phyloP scores from a whole-genome alignment of 2,113 vertebrate genomes.

The Romanogobio albipinnatus region DNA sequence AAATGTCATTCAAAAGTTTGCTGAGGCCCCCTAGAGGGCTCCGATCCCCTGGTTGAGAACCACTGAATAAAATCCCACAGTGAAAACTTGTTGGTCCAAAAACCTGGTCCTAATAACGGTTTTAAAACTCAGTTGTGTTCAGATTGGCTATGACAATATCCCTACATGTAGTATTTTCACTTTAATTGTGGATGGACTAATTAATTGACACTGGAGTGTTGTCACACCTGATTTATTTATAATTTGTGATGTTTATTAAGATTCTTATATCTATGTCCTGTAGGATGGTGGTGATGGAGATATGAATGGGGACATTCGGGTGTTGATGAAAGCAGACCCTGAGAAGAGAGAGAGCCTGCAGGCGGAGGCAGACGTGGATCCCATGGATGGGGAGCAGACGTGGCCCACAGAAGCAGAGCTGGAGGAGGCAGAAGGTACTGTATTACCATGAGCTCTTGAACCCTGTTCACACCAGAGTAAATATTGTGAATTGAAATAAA shows the following conservation, averaged over 20 bases:
- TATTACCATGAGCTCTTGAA: not conserved
- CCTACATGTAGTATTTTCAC: not conserved
- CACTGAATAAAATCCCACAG: not conserved
- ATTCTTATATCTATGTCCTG: not conserved
- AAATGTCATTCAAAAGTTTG: not conserved
- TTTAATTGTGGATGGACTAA: not conserved
- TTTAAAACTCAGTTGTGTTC: not conserved
- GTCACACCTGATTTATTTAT: not conserved
- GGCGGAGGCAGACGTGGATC: constrained; percentile 88
- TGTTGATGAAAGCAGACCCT: constrained; percentile 88
- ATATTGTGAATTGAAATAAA: not conserved
- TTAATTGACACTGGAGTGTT: too few species aligned
- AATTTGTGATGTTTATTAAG: not conserved
- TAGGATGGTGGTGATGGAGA: constrained; percentile 72
- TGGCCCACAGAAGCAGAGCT: constrained; percentile 96
- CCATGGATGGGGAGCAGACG: constrained; percentile 97
- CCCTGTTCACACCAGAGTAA: not conserved
- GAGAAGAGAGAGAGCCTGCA: constrained; percentile 83
- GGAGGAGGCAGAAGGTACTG: constrained; percentile 87
- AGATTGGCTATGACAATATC: not conserved
- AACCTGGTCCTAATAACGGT: not conserved
- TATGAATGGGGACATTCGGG: constrained; percentile 76
- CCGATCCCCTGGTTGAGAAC: not conserved
- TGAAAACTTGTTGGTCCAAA: not conserved
- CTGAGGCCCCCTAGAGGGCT: too few species aligned